These are phyloP conservation scores for Sylvilagus floridanus DNA, from an alignment of 2,797 vertebrate species.

Conservation along the genomic window DNA sequence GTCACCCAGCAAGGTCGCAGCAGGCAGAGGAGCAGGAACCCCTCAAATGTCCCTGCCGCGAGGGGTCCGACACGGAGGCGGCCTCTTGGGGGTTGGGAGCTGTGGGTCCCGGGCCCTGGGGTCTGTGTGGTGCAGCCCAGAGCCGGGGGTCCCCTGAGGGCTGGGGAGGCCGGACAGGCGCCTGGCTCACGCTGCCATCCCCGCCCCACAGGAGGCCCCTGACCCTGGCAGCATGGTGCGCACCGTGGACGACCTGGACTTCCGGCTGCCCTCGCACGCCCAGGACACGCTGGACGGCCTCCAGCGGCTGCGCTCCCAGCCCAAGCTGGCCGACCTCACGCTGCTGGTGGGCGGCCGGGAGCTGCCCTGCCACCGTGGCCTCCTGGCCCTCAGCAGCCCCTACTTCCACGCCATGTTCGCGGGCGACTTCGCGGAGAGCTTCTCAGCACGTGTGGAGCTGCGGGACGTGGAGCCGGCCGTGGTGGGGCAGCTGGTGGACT, in stretches of 20 bases:
- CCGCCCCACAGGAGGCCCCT: not conserved
- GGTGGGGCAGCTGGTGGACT: slow-evolving; percentile 93
- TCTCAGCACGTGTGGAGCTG: slow-evolving; percentile 94
- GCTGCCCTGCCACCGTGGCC: slow-evolving; percentile 95
- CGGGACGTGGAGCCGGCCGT: slow-evolving; percentile 91
- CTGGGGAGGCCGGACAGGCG: too few relatives aligned
- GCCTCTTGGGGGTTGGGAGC: accelerated
- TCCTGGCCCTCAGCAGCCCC: slow-evolving; percentile 96
- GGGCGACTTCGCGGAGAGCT: slow-evolving; percentile 96
- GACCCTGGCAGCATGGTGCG: slow-evolving; percentile 91
- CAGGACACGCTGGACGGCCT: slow-evolving; percentile 95
- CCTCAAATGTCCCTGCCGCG: accelerated
- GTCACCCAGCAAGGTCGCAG: not conserved
- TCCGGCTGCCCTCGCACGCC: slow-evolving; percentile 94
- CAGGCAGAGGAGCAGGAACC: accelerated
- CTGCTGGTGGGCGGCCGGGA: slow-evolving; percentile 91
- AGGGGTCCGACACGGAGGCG: too few relatives aligned
- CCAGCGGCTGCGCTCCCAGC: slow-evolving; percentile 91
- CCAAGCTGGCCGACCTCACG: slow-evolving; percentile 94
- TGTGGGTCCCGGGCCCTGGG: not conserved
- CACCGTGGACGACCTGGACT: slow-evolving; percentile 96
- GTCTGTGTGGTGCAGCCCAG: too few relatives aligned
- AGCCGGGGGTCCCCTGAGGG: too few relatives aligned
- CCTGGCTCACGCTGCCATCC: not conserved
- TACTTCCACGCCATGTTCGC: slow-evolving; percentile 98